These are phyloP conservation scores for Cheilinus undulatus DNA, from an alignment of 2,113 vertebrate species.

Conservation along the genomic window DNA sequence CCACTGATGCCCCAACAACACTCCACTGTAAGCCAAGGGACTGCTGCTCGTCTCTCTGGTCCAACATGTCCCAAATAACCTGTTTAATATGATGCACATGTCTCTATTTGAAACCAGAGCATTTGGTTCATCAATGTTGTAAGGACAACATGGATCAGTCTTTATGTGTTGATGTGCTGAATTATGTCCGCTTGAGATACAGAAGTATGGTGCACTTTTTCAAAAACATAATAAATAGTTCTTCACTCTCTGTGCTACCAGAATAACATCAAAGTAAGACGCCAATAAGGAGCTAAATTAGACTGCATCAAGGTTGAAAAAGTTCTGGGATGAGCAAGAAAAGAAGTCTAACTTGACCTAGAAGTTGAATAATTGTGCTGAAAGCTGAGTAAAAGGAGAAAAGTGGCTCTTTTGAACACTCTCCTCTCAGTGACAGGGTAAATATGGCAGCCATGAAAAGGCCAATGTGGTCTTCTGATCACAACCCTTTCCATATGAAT, in stretches of 20 bases:
- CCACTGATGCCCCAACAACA: conserved; percentile 35
- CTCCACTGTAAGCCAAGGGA: conserved; percentile 33
- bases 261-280: not conserved
- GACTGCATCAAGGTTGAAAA: not conserved
- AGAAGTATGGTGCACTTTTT: conserved; percentile 3
- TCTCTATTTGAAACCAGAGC: conserved; percentile 70
- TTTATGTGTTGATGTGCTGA: conserved; percentile 12
- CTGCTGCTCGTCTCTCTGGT: conserved; percentile 24
- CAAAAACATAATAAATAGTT: not conserved
- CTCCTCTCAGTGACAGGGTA: conserved; percentile 9
- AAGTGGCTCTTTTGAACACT: conserved; percentile 32
- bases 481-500: conserved; percentile 40
- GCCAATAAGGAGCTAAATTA: not conserved
- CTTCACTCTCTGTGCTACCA: not conserved
- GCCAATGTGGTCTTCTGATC: conserved; percentile 44
- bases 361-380: conserved; percentile 17
- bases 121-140: conserved; percentile 69
- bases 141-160: conserved; percentile 18
- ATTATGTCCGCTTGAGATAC: not conserved
- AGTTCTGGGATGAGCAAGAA: not conserved
- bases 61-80: conserved; percentile 67
- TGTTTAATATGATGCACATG: conserved; percentile 67
- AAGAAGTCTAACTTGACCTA: conserved; percentile 8
- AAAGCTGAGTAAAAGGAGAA: conserved; percentile 18
- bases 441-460: conserved; percentile 31